Evolutionary conservation across 1,140 invertebrate species (phyloP).

Genomic region (Papilio helenus): DNA sequence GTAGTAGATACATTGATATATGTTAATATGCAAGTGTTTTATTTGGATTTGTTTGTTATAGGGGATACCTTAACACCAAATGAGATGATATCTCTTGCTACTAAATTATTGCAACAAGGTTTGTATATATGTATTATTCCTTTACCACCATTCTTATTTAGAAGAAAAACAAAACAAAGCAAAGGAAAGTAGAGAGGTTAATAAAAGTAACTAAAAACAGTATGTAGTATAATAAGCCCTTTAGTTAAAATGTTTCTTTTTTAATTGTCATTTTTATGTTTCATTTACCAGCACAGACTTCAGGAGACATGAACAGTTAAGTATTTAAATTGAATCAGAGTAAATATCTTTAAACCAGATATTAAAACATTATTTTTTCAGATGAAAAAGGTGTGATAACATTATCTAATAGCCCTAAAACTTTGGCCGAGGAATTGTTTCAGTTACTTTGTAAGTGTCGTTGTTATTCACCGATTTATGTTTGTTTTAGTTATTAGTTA

Average conservation of each 20-base stretch:
- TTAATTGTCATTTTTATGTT: neutral
- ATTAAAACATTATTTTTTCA: constrained; percentile 47
- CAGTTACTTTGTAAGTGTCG: constrained; percentile 61
- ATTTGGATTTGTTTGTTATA: constrained; percentile 45
- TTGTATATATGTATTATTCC: neutral
- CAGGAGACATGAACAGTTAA: neutral
- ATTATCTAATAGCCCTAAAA: constrained; percentile 53
- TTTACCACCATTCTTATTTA: neutral
- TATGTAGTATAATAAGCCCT: no score
- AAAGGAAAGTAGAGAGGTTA: neutral
- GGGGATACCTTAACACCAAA: constrained; percentile 49
- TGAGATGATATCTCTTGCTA: constrained; percentile 19
- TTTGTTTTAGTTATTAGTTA: neutral
- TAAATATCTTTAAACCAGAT: neutral
- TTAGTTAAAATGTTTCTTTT: neutral
- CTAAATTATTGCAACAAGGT: constrained; percentile 34
- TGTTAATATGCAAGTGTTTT: neutral
- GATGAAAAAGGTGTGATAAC: constrained; percentile 66
- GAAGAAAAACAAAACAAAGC: neutral
- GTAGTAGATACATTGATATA: neutral
- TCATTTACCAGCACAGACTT: neutral
- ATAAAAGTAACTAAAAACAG: neutral
- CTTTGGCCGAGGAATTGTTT: constrained; percentile 64
- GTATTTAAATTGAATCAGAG: neutral
- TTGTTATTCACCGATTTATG: neutral